Base-by-base conservation (phyloP, 2,797 vertebrate genomes). In the Liasis olivaceus region DNA sequence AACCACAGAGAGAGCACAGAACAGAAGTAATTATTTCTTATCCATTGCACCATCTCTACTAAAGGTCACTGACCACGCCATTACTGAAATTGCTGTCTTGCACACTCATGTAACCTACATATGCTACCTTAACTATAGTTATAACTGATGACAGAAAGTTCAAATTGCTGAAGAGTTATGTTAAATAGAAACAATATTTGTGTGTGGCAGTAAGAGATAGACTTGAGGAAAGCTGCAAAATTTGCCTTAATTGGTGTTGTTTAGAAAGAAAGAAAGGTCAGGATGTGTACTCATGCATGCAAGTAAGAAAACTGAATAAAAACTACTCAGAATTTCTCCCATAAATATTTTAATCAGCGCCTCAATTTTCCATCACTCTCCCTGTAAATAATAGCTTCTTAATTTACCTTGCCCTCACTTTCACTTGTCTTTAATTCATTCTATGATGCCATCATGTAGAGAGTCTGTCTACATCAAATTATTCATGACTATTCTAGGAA, bases 11-110 rank as follows among this genome's bases (percentile, higher is more conserved):
- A 59, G 13, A 0, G 14, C 62, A 11, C 0, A 0, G 63, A 93
- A 54, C 77, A 66, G 66, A 88, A 96, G 88, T 92, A 92, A 95
- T 17, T 94, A 91, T 94, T 90, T 63, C 14, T 5, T 4, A 93
- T 89, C 60, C 85, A 3, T 31, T 31, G 31, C 0, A 0, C 91
- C 6, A 90, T 91, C 86, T 81, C 93, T 91, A 85, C 89, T 56
- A 89, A 94, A 95, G 95, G 92, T 95, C 4, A 28, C 47, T 56
- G 88, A 22, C 81, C 62, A 92, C 8, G 1, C 47, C 64, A 28
- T 5, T 5, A 42, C 42, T 89, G 54, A 7, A 59, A 42, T 0
- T 63, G 91, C 95, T 92, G 72, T 89, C 85, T 95, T 77, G 60
- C 87, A 42, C 47, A n/a, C n/a, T 22, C 42, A 94, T 94, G n/a